Evolutionary conservation across 2,797 vertebrate genomes (phyloP).

Genomic region (Poecile montanus): DNA sequence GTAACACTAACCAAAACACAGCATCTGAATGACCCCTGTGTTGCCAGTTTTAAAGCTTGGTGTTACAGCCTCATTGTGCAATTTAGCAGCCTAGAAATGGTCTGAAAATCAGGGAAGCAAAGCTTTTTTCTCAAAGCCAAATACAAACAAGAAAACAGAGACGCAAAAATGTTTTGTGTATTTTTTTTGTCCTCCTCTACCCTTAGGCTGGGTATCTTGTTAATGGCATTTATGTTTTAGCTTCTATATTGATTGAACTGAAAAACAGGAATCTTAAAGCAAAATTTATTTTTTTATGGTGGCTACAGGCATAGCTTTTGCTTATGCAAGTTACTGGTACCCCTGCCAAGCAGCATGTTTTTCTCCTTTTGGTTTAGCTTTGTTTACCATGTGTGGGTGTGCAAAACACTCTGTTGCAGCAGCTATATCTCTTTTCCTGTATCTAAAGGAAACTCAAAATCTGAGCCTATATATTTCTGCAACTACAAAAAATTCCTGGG

Average conservation of each 20-base stretch:
- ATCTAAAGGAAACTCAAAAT: background rate
- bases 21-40: background rate
- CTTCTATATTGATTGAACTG: background rate
- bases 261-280: background rate
- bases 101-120: background rate
- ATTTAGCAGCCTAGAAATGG: background rate
- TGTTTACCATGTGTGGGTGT: background rate
- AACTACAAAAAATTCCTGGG: background rate
- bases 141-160: background rate
- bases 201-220: background rate
- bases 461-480: background rate
- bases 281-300: background rate
- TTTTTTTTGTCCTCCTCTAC: background rate
- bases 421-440: background rate
- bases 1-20: background rate
- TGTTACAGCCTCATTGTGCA: background rate
- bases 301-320: background rate
- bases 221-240: background rate
- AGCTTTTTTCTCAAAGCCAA: background rate
- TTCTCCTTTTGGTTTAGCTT: conserved; percentile 27
- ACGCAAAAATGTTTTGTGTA: background rate
- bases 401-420: background rate
- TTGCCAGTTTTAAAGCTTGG: background rate
- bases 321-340: background rate
- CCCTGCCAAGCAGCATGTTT: background rate